Percentiles rank a stretch among this genome's conserved stretches.
These are phyloP conservation scores for Sinelater perroti DNA, from an alignment of 2,888 invertebrate genomes.

Conservation along the genomic window DNA sequence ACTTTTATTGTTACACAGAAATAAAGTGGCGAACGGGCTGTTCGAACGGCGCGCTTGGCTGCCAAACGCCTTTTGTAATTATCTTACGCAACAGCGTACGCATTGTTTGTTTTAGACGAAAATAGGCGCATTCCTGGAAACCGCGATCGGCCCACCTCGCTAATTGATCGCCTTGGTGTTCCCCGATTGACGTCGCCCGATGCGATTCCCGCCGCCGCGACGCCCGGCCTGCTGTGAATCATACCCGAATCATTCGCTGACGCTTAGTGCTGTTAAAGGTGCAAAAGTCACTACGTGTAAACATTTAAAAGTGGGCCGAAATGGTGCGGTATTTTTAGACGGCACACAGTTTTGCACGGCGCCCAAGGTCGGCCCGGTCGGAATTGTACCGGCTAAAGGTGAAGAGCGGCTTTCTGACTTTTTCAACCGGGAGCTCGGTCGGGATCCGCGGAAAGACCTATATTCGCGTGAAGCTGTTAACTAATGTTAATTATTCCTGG, in stretches of 20 bases:
- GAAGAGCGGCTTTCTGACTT: too few species aligned
- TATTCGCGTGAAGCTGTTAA: not conserved
- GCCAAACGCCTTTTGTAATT: too few species aligned
- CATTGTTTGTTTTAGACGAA: too few species aligned
- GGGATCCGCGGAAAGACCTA: too few species aligned
- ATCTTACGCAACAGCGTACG: too few species aligned
- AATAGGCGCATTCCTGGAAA: too few species aligned
- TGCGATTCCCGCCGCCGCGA: slow-evolving; percentile 17
- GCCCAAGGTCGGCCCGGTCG: not conserved
- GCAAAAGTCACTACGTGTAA: slow-evolving; percentile 17
- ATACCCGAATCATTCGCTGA: slow-evolving; percentile 18
- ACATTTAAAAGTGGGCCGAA: slow-evolving; percentile 9
- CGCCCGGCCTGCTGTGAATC: slow-evolving; percentile 20
- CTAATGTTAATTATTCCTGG: slow-evolving; percentile 4
- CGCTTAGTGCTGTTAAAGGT: slow-evolving; percentile 17
- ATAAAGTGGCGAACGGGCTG: too few species aligned
- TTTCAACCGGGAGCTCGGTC: too few species aligned
- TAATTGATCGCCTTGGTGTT: slow-evolving; percentile 8
- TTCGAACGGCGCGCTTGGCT: too few species aligned
- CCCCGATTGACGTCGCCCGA: slow-evolving; percentile 14
- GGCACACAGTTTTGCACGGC: slow-evolving; percentile 9
- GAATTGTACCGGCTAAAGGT: too few species aligned
- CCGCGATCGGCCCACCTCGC: slow-evolving; percentile 1
- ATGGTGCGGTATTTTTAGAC: slow-evolving; percentile 5
- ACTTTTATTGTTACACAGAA: too few species aligned